Conservation (phyloP, 2,888 invertebrate species). For the Limenitis camilla region DNA sequence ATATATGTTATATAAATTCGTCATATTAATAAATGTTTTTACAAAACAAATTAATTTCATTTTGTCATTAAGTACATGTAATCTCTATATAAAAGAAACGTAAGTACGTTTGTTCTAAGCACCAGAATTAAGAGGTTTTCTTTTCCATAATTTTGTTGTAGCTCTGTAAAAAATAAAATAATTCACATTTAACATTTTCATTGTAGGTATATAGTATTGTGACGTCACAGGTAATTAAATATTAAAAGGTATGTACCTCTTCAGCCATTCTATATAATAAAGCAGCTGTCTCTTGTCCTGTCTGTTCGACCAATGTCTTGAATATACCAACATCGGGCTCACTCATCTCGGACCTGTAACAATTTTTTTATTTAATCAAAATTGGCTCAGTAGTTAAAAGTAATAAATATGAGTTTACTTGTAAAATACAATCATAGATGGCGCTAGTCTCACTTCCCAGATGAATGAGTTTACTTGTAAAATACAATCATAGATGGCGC, state of each 20-base stretch:
- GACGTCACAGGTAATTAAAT: no score
- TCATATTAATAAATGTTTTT: no score
- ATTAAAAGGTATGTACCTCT: constrained; percentile 43
- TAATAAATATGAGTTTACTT: neutral
- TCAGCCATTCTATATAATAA: constrained; percentile 74
- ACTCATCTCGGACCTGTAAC: neutral
- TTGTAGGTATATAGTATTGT: no score
- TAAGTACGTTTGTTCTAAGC: no score
- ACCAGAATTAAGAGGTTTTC: constrained; percentile 30
- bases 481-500: neutral
- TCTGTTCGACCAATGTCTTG: constrained; percentile 80
- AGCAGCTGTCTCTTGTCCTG: constrained; percentile 76
- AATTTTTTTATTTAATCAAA: neutral
- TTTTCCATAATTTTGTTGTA: constrained; percentile 46
- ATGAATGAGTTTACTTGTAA: neutral
- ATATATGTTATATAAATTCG: no score
- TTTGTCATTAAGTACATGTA: no score
- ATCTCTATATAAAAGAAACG: no score
- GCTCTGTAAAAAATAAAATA: constrained; percentile 43
- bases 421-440: neutral
- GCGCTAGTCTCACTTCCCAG: neutral
- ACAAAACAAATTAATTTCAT: no score
- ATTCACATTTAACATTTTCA: neutral
- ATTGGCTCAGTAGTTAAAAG: neutral
- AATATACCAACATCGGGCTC: constrained; percentile 71